Percentiles rank a stretch among this genome's conserved stretches.
Conservation (phyloP, 2,113 vertebrate genomes). For the Thymallus thymallus region DNA sequence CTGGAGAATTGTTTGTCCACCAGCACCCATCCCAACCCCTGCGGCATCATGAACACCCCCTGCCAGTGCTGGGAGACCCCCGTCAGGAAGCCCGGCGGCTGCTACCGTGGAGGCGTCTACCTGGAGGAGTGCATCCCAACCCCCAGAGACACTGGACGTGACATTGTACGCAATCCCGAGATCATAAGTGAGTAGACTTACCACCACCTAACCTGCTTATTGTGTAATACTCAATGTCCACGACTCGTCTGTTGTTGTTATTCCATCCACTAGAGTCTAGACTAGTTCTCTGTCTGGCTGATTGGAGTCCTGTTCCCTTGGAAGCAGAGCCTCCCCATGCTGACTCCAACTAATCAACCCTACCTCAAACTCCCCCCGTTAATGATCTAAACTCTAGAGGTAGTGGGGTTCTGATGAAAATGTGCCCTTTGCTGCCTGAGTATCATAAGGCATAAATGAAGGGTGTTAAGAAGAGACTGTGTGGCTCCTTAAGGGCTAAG, state of each 20-base stretch:
- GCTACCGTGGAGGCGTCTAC: slow-evolving; percentile 87
- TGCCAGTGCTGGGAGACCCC: slow-evolving; percentile 87
- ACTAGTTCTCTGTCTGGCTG: neutral
- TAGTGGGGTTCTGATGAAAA: slow-evolving; percentile 10
- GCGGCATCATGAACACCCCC: slow-evolving; percentile 97
- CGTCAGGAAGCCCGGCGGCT: slow-evolving; percentile 84
- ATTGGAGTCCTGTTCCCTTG: neutral
- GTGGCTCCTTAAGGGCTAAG: slow-evolving; percentile 40
- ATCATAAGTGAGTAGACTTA: slow-evolving; percentile 81
- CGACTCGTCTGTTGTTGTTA: neutral
- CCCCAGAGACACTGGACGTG: slow-evolving; percentile 79
- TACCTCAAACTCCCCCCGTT: slow-evolving; percentile 1
- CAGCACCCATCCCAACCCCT: slow-evolving; percentile 91
- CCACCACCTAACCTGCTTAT: neutral
- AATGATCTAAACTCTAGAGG: slow-evolving; percentile 41
- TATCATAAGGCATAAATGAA: slow-evolving; percentile 57
- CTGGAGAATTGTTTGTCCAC: slow-evolving; percentile 87
- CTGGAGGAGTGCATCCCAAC: slow-evolving; percentile 87
- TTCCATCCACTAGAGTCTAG: neutral
- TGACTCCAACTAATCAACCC: slow-evolving; percentile 3
- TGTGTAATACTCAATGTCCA: neutral
- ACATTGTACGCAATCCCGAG: slow-evolving; percentile 67
- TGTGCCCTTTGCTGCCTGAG: slow-evolving; percentile 37
- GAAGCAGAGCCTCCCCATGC: slow-evolving; percentile 19
- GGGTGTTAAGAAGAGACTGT: slow-evolving; percentile 40